These are phyloP conservation scores for Drosophila glabriapex DNA, from an alignment of 2,888 invertebrate species.

Conservation along the genomic window DNA sequence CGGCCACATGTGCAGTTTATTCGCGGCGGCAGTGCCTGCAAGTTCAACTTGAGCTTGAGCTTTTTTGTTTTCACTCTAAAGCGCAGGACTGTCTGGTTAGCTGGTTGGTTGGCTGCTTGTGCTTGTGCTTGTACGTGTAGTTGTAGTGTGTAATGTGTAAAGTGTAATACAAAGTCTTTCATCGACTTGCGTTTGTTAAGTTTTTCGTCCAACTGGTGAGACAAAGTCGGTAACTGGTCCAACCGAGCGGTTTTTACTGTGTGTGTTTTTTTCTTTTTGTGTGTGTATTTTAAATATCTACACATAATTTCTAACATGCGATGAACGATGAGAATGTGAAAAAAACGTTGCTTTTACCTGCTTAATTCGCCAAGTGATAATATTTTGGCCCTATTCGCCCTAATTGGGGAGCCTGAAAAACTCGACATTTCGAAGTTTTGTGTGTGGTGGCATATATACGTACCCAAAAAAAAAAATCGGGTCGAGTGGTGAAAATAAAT, in stretches of 20 bases:
- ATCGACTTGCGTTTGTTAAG: conserved; percentile 83
- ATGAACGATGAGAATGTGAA: not conserved
- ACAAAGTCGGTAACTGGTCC: conserved; percentile 83
- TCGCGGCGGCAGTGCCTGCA: conserved; percentile 34
- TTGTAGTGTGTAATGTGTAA: conserved; percentile 64
- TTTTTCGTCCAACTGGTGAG: conserved; percentile 85
- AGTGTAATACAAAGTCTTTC: conserved; percentile 75
- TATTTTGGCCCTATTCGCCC: conserved; percentile 15
- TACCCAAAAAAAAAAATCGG: conserved; percentile 56
- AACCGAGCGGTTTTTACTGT: conserved; percentile 71
- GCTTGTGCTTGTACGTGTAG: conserved; percentile 41
- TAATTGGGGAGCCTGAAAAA: conserved; percentile 36
- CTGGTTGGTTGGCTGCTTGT: conserved; percentile 48
- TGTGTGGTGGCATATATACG: conserved; percentile 54
- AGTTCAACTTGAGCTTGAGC: conserved; percentile 43
- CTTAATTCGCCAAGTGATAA: conserved; percentile 5
- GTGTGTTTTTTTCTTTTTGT: conserved; percentile 34
- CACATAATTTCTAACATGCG: not conserved
- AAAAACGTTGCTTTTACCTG: conserved; percentile 4
- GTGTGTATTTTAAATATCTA: not conserved
- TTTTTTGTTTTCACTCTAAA: conserved; percentile 45
- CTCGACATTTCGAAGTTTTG: conserved; percentile 56
- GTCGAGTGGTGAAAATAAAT: conserved; percentile 76
- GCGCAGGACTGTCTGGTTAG: conserved; percentile 63
- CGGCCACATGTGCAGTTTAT: conserved; percentile 27